These are phyloP conservation scores for Orycteropus afer DNA, from an alignment of 2,113 vertebrate genomes.

Conservation along the genomic window DNA sequence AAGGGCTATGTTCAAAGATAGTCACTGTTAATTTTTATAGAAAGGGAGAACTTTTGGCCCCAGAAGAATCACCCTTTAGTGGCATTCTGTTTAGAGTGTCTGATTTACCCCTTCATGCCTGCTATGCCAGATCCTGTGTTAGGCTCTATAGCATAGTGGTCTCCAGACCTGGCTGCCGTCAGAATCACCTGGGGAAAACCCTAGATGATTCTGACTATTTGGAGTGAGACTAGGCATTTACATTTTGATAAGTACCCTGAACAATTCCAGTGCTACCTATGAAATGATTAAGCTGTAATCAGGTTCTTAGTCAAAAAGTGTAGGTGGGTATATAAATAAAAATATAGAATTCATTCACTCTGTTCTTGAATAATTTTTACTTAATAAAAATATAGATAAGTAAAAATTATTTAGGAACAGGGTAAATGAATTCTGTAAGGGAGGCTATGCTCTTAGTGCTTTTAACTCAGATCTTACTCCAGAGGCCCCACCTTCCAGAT, in stretches of 20 bases:
- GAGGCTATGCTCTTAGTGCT: neutral
- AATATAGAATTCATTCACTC: too few relatives aligned
- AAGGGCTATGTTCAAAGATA: neutral
- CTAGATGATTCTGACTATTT: too few relatives aligned
- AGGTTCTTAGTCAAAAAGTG: neutral
- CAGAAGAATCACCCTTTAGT: neutral
- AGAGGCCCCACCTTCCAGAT: neutral
- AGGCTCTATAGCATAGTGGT: neutral
- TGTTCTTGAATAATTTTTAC: too few relatives aligned
- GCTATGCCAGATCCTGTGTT: conserved; percentile 11
- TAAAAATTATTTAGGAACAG: neutral
- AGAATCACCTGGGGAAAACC: neutral
- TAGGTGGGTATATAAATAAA: neutral
- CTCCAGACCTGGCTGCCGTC: conserved; percentile 4
- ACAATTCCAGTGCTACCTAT: neutral
- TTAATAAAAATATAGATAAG: neutral
- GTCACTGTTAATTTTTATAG: conserved; percentile 39
- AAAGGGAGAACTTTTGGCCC: conserved; percentile 23
- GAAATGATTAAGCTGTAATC: neutral
- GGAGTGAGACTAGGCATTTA: neutral
- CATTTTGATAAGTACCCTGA: conserved; percentile 4
- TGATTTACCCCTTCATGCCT: neutral
- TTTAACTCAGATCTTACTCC: neutral
- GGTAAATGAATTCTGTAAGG: neutral
- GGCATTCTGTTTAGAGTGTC: neutral